Conservation (phyloP, 2,888 invertebrate genomes). For the Cosmorhoe ocellata region DNA sequence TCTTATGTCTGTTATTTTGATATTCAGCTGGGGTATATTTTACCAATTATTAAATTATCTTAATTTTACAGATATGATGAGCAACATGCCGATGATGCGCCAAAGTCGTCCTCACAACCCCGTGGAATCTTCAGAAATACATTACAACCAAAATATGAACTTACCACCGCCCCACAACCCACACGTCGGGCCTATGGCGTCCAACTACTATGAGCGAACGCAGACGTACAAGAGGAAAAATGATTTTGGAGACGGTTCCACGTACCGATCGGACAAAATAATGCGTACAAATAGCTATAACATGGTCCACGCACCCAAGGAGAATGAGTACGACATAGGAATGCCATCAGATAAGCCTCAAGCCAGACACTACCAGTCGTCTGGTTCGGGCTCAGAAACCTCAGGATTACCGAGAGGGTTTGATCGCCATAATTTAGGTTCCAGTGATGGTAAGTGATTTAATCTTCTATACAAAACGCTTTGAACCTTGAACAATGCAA, state of each 20-base stretch:
- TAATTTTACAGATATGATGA: constrained; percentile 63
- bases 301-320: constrained; percentile 54
- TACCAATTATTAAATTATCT: neutral
- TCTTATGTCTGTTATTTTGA: too few relatives aligned
- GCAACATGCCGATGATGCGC: constrained; percentile 65
- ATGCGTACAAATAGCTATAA: constrained; percentile 64
- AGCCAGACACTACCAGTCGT: constrained; percentile 55
- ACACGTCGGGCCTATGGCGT: constrained; percentile 57
- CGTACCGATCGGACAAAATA: constrained; percentile 70
- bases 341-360: constrained; percentile 58
- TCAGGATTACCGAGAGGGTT: constrained; percentile 61
- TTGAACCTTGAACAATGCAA: constrained; percentile 20
- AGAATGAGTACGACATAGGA: constrained; percentile 55
- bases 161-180: constrained; percentile 53
- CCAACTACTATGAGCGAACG: constrained; percentile 66
- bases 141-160: constrained; percentile 61
- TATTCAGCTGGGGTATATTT: too few relatives aligned
- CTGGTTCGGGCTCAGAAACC: constrained; percentile 59
- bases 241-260: constrained; percentile 65
- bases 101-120: constrained; percentile 60
- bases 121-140: constrained; percentile 70
- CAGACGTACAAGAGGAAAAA: constrained; percentile 69
- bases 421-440: constrained; percentile 68
- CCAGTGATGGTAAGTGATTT: constrained; percentile 69
- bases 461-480: constrained; percentile 35